Evolutionary conservation across 2,113 vertebrate genomes (phyloP).

Genomic region (Dromas ardeola): DNA sequence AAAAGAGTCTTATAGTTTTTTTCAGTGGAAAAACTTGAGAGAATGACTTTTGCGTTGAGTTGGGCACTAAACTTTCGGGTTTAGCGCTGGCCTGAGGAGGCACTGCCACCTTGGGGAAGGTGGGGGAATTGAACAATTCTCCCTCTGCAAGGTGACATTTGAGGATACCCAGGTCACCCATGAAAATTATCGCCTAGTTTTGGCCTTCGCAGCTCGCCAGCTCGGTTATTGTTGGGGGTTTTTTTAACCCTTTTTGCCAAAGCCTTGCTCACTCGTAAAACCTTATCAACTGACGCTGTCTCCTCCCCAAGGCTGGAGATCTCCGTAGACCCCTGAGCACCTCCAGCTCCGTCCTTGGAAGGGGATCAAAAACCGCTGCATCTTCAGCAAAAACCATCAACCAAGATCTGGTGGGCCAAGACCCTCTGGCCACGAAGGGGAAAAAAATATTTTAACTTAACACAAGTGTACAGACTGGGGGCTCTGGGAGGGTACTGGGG

Average conservation of each 20-base stretch:
- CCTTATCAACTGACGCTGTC: fast-evolving
- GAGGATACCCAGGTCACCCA: fast-evolving
- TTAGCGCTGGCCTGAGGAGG: background rate
- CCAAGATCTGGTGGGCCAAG: background rate
- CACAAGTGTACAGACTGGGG: background rate
- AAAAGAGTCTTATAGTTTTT: fast-evolving
- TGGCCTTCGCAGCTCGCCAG: background rate
- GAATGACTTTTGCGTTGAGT: fast-evolving
- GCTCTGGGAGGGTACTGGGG: background rate
- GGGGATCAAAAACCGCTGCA: fast-evolving
- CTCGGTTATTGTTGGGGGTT: background rate
- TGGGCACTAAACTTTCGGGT: background rate
- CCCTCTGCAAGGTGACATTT: fast-evolving
- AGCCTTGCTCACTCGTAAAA: background rate
- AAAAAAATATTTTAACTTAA: too few species aligned
- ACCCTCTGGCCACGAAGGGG: fast-evolving
- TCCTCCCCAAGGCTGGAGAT: background rate
- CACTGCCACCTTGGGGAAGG: background rate
- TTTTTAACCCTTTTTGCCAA: background rate
- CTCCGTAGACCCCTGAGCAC: background rate
- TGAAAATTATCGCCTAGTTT: background rate
- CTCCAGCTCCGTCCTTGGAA: background rate
- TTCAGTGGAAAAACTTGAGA: background rate
- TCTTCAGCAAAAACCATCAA: background rate
- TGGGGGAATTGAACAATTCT: background rate